These are phyloP conservation scores for Cyanistes caeruleus DNA, from an alignment of 2,113 vertebrate genomes.

Conservation along the genomic window DNA sequence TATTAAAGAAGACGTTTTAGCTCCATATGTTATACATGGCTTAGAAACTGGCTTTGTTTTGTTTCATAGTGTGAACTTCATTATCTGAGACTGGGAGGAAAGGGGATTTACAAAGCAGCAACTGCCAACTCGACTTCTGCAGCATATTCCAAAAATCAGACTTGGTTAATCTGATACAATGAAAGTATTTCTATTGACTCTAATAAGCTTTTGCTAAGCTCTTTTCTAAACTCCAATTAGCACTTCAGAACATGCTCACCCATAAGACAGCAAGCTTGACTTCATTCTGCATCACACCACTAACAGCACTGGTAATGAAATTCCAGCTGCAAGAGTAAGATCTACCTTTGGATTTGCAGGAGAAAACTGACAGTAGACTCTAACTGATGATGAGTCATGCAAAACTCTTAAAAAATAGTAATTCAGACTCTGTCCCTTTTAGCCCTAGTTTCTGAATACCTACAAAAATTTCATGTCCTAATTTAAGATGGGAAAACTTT, in stretches of 20 bases:
- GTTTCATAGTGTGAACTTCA: background rate
- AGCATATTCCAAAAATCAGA: conserved; percentile 53
- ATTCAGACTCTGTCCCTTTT: background rate
- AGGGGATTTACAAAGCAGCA: background rate
- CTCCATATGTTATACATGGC: background rate
- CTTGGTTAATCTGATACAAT: conserved; percentile 40
- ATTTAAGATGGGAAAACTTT: background rate
- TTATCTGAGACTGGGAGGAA: background rate
- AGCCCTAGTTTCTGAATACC: background rate
- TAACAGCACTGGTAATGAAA: background rate
- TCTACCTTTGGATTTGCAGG: background rate
- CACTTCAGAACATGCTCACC: conserved; percentile 15
- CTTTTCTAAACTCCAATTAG: conserved; percentile 50
- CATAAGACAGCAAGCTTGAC: background rate
- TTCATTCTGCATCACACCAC: background rate
- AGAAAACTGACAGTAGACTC: background rate
- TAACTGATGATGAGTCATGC: background rate
- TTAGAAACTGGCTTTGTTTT: conserved; percentile 14
- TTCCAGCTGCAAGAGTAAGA: background rate
- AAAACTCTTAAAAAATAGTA: background rate
- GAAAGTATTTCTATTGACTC: conserved; percentile 29
- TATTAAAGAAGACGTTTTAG: conserved; percentile 8
- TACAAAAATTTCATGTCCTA: background rate
- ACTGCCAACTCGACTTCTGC: background rate
- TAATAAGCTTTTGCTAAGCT: conserved; percentile 55